Evolutionary conservation across 2,888 invertebrate genomes (phyloP).

Genomic region (Siphlonurus alternatus): DNA sequence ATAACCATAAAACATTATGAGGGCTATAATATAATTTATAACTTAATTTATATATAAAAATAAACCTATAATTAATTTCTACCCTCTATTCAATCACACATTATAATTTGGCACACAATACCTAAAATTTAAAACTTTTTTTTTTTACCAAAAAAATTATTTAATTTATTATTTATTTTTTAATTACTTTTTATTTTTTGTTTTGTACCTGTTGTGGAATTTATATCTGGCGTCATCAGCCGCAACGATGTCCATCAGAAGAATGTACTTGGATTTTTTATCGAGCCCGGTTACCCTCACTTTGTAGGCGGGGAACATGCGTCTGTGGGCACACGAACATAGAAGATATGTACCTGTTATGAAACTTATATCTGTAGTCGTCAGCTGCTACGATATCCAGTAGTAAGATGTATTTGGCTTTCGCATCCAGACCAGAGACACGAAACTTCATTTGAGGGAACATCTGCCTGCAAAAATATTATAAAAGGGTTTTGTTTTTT

Average conservation of each 20-base stretch:
- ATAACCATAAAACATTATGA: too few species aligned
- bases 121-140: too few species aligned
- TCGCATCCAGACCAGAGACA: slow-evolving; percentile 93
- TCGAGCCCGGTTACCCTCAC: slow-evolving; percentile 91
- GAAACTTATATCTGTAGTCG: slow-evolving; percentile 96
- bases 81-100: too few species aligned
- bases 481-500: too few species aligned
- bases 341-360: slow-evolving; percentile 60
- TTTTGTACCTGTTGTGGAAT: slow-evolving; percentile 72
- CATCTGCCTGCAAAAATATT: slow-evolving; percentile 84
- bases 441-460: slow-evolving; percentile 99
- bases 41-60: too few species aligned
- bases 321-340: slow-evolving; percentile 39
- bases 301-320: slow-evolving; percentile 97
- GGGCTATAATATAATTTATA: too few species aligned
- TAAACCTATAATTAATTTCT: too few species aligned
- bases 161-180: background rate
- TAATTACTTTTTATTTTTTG: background rate
- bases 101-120: too few species aligned
- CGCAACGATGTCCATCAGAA: slow-evolving; percentile 93
- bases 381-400: slow-evolving; percentile 98
- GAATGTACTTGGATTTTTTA: slow-evolving; percentile 94
- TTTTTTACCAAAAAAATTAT: background rate
- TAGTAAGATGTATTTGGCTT: slow-evolving; percentile 96
- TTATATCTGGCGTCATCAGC: slow-evolving; percentile 92